These are phyloP conservation scores for Seira sanloemensis DNA, from an alignment of 2,888 invertebrate genomes.

Conservation along the genomic window DNA sequence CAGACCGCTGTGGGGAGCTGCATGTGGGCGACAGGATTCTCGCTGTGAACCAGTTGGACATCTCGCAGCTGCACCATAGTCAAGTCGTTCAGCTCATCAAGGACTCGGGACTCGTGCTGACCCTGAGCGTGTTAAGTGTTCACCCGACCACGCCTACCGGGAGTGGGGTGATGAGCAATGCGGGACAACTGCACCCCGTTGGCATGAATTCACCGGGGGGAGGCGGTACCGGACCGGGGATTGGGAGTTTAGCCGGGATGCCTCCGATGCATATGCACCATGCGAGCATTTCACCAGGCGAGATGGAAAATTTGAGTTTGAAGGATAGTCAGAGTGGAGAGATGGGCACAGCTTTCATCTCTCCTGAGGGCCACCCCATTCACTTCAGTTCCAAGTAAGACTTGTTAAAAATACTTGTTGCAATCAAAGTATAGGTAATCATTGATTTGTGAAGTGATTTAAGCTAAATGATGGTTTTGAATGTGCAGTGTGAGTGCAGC, in stretches of 20 bases:
- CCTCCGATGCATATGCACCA: constrained; percentile 34
- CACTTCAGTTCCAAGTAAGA: constrained; percentile 72
- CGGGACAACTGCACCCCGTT: constrained; percentile 42
- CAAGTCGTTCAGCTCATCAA: constrained; percentile 98
- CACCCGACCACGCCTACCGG: constrained; percentile 38
- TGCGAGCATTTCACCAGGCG: constrained; percentile 58
- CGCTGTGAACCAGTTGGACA: constrained; percentile 94
- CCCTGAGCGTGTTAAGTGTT: constrained; percentile 75
- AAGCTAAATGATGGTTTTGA: neutral
- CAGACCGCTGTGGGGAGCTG: constrained; percentile 92
- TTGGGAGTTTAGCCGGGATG: no score
- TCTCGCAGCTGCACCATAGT: constrained; percentile 94
- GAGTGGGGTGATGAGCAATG: constrained; percentile 30
- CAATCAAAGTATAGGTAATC: neutral
- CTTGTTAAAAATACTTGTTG: neutral
- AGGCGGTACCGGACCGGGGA: neutral
- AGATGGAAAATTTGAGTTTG: constrained; percentile 68
- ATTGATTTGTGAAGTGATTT: neutral
- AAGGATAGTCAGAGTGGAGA: constrained; percentile 69
- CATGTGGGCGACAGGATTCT: constrained; percentile 96
- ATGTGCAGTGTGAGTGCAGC: constrained; percentile 62
- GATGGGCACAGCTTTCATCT: constrained; percentile 73
- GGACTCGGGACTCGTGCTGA: constrained; percentile 94
- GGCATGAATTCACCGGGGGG: constrained; percentile 55
- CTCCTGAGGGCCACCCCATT: constrained; percentile 72